Base-by-base conservation (phyloP, 2,888 invertebrate species). In the Drosophila barbarae region DNA sequence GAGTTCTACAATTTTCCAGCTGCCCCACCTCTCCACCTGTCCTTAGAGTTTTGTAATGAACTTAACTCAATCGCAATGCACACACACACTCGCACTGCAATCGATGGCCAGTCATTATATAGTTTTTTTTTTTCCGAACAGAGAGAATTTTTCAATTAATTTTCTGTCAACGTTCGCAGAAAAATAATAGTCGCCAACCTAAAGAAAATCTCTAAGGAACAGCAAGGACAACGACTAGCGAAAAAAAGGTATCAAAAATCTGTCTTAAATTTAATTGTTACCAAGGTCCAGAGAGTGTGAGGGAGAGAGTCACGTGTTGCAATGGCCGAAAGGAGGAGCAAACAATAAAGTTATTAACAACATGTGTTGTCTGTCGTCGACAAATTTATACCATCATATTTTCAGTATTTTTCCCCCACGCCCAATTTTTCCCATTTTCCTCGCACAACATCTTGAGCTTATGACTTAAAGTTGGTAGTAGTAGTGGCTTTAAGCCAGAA, bases 101-200 rank as follows among this genome's bases (percentile, higher is more conserved):
- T 69, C 60, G 52, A 68, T 68, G 36, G 67, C 60, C 47, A 50
- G 42, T 67, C 49, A 49, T 67, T 66, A 67, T 30, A 26, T 67
- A 56, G 56, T 56, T 56, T 50, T 56, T 63, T 10, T 56, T 56
- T 50, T 56, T 63, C 13, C 47, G 50, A 69, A 47, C 59, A 41
- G 34, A 47, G 59, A 39, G 47, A 69, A 67, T 59, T 66, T 84
- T 81, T 83, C 72, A 81, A 81, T 81, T 81, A 85, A 81, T 81
- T 81, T 81, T 81, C 77, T 81, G 81, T 81, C 81, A 80, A 80
- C 77, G 85, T 68, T 77, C 35, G 84, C 81, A 56, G 74, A 76
- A 74, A 69, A 61, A 26, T 42, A 42, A 26, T 32, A n/a, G 23
- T 34, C 18, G 8, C 32, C 26, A 18, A 38, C 26, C 7, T 9